Base-by-base conservation (phyloP, 2,113 vertebrate species). In the Oryzias curvinotus region DNA sequence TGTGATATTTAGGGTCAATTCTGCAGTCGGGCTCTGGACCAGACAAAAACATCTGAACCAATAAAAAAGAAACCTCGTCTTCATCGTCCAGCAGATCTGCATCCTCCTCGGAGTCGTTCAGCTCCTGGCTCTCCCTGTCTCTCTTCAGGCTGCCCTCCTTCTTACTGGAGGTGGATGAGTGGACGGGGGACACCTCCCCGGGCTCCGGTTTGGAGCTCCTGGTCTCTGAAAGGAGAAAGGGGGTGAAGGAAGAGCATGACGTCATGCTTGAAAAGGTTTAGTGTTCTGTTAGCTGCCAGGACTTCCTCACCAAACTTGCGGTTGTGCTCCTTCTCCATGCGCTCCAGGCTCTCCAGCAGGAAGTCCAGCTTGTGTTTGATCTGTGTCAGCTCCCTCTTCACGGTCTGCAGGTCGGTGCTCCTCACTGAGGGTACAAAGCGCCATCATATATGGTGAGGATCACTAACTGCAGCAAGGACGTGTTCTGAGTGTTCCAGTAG, bases 291-390 rank as follows among this genome's bases (percentile, higher is more conserved):
- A 28, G n/a, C 30, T 7, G 3, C 44, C 17, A 15, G 5, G 12
- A 4, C 8, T 12, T 10, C 23, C 75, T 36, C 81, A 93, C 92
- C 93, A 56, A 72, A 90, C 89, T 93, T 93, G 84, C 92, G 93
- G 80, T 88, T 89, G 84, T 94, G 94, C 36, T 95, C 94, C 72
- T 92, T 92, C 78, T 95, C 95, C 82, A 95, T 94, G 80, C 90
- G 91, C 81, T 95, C 94, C 57, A 95, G 83, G 77, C 91, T 95
- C 80, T 95, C 94, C 85, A 95, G 88, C 52, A 95, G 90, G 70
- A 91, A 93, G 80, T 95, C 95, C 87, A 96, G 93, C 85, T 95
- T 96, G 91, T 94, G 92, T 72, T 96, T 96, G 85, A 96, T 95
- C 88, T 93, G 93, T 5, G 92, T 92, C 65, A 96, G 89, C 59